These are phyloP conservation scores for Fragum fragum DNA, from an alignment of 2,888 invertebrate genomes.

Conservation along the genomic window DNA sequence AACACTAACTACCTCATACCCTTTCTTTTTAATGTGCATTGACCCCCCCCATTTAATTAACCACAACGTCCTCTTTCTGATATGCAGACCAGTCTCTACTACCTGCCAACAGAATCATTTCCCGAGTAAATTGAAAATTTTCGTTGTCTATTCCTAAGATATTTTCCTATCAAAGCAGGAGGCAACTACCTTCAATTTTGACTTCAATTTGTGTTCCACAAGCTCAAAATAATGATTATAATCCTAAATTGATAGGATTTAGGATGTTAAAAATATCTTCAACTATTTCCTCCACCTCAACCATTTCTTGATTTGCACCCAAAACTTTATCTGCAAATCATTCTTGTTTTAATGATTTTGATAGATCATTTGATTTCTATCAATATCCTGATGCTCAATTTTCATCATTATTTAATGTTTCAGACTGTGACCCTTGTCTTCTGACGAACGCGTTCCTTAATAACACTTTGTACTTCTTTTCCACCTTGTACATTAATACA, in stretches of 20 bases:
- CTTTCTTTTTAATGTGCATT: constrained; percentile 32
- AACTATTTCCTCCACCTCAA: constrained; percentile 7
- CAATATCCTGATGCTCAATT: neutral
- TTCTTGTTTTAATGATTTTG: neutral
- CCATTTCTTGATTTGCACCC: neutral
- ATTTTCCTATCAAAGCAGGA: constrained; percentile 35
- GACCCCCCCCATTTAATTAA: constrained; percentile 54
- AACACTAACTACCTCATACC: constrained; percentile 25
- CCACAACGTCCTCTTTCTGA: constrained; percentile 51
- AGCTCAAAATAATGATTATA: constrained; percentile 44
- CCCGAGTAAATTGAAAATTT: constrained; percentile 42
- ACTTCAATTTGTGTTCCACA: constrained; percentile 47
- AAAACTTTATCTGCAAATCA: neutral
- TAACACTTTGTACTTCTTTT: constrained; percentile 45
- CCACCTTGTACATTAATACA: constrained; percentile 27
- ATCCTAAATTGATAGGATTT: constrained; percentile 26
- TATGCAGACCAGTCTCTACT: constrained; percentile 30
- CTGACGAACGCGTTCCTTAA: neutral
- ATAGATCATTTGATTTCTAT: neutral
- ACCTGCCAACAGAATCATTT: constrained; percentile 37
- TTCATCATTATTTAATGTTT: neutral
- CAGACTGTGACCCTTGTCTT: too few species aligned
- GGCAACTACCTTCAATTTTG: constrained; percentile 39
- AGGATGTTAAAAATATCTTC: constrained; percentile 54
- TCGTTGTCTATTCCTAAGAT: constrained; percentile 44